Base-by-base conservation (phyloP, 2,888 invertebrate species). In the Caenorhabditis sulstoni region DNA sequence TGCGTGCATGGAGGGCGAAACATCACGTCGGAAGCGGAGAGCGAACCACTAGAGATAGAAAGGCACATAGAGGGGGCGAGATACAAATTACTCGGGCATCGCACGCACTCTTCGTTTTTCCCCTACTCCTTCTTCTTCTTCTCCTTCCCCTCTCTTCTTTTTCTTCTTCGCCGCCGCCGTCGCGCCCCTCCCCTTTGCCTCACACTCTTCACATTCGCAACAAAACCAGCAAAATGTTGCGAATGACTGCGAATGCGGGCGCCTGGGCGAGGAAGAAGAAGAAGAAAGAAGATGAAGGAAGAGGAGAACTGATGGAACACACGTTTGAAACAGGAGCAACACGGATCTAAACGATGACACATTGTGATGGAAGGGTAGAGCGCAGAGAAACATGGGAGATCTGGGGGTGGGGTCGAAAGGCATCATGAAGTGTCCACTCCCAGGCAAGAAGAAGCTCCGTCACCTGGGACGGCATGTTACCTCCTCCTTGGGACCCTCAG, bases 81-180 rank as follows among this genome's bases (percentile, higher is more conserved):
- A 73, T 73, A 73, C 73, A 73, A 73, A 73, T 73, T 73, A 73
- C 73, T 73, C 57, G 61, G 29, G 70, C 70, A 61, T 70, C 59
- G 57, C 73, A 71, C 71, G 71, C 71, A 71, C 71, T 71, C 62
- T 62, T 71, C 70, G 61, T 41, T 53, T n/a, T 62, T 18, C 47
- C 35, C 57, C 39, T 59, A n/a, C 58, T 62, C 29, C 45, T 52
- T 62, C 53, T 45, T 41, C 57, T 22, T 37, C 53, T 41, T 55
- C 55, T 45, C 7, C 29, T 62, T 71, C 70, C 55, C 29, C 45
- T 62, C 20, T 29, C 29, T 62, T 71, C 70, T 61, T 41, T 53
- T 62, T n/a, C 47, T 53, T 67, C 22, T 58, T 44, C 58, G 53
- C 29, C 35, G 41, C 62, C 53, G 55, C 29, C 57, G 20, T 37